Percentiles rank a stretch among this genome's conserved stretches.
phyloP scores from a whole-genome alignment of 2,888 invertebrate genomes.

The Pycnomerus fuliginosus region DNA sequence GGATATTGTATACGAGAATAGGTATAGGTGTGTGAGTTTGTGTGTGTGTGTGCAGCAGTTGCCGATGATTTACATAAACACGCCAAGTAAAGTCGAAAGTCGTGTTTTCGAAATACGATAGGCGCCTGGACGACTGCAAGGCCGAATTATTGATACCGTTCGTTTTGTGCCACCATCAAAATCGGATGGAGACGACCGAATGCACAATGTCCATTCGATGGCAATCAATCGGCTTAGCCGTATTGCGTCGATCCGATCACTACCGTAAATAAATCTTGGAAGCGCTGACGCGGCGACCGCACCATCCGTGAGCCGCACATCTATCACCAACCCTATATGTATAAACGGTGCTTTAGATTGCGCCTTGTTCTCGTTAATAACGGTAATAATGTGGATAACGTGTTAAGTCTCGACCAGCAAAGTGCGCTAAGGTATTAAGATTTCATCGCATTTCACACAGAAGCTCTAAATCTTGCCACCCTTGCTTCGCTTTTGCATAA shows the following conservation, averaged over 20 bases:
- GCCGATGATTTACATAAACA: conserved; percentile 21
- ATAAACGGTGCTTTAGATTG: conserved; percentile 6
- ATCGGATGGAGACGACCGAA: conserved; percentile 5
- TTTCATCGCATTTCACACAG: no score
- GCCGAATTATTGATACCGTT: conserved; percentile 8
- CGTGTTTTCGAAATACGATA: conserved; percentile 21
- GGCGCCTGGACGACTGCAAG: conserved; percentile 16
- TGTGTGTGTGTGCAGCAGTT: conserved; percentile 5
- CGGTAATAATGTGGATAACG: neutral
- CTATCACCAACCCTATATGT: conserved; percentile 11
- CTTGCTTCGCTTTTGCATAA: no score
- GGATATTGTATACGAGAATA: no score
- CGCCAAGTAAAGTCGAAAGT: conserved; percentile 20
- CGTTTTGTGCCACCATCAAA: conserved; percentile 6
- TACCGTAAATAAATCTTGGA: conserved; percentile 18
- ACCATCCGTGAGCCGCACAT: conserved; percentile 19
- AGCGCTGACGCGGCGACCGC: conserved; percentile 18
- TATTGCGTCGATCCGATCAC: conserved; percentile 12
- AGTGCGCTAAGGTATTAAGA: no score
- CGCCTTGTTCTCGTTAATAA: conserved; percentile 1
- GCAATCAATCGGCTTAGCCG: conserved; percentile 17
- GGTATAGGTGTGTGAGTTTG: no score
- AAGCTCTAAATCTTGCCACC: no score
- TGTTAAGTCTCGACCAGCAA: no score
- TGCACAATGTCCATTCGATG: conserved; percentile 14